Conservation (phyloP, 2,797 vertebrate species). For the Gobionotothen gibberifrons region DNA sequence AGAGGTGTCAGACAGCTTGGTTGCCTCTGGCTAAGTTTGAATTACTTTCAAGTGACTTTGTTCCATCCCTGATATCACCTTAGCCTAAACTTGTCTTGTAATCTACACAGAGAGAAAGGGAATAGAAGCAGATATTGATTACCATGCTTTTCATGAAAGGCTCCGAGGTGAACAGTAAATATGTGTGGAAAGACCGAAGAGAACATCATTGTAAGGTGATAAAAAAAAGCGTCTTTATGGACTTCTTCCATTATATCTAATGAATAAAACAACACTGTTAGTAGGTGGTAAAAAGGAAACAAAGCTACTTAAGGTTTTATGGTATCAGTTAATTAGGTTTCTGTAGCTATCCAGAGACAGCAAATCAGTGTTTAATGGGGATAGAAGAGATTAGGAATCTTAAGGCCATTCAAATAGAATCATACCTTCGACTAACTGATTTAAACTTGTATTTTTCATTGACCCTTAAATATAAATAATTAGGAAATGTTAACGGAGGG, state of each 20-base stretch:
- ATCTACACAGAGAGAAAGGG: constrained; percentile 63
- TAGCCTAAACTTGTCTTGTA: constrained; percentile 78
- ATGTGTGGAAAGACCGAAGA: constrained; percentile 36
- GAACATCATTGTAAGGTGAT: constrained; percentile 29
- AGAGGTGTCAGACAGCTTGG: constrained; percentile 60
- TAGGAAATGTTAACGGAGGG: neutral
- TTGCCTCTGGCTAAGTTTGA: constrained; percentile 70
- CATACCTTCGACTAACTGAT: neutral
- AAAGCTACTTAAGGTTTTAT: constrained; percentile 20
- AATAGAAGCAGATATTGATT: constrained; percentile 72
- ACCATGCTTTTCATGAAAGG: constrained; percentile 50
- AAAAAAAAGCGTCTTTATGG: constrained; percentile 30
- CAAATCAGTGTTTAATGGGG: constrained; percentile 9
- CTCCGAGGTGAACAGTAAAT: constrained; percentile 57
- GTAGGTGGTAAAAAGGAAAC: constrained; percentile 21
- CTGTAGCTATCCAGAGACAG: constrained; percentile 11
- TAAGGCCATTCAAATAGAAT: constrained; percentile 4
- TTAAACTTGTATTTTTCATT: neutral
- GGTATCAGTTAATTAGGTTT: constrained; percentile 40
- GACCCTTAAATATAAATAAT: neutral
- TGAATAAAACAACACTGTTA: constrained; percentile 38
- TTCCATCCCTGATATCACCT: constrained; percentile 70
- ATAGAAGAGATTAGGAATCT: constrained; percentile 9
- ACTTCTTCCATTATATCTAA: constrained; percentile 29
- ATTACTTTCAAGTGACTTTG: constrained; percentile 82